Base-by-base conservation (phyloP, 2,113 vertebrate genomes). In the Carassius auratus region DNA sequence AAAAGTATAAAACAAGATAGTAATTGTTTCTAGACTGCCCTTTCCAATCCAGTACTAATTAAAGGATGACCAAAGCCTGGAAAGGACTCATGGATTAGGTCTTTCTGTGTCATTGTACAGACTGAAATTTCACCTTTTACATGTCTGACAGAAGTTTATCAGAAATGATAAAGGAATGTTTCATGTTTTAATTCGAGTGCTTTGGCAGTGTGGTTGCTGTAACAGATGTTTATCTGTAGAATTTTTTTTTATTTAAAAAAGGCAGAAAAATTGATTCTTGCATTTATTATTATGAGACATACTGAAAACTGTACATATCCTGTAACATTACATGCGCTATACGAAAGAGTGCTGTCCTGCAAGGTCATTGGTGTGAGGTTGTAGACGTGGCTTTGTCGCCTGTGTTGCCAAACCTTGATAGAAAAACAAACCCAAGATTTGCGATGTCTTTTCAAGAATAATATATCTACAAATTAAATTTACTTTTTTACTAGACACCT, bases 181-280 rank as follows among this genome's bases (percentile, higher is more conserved):
- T 83, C 85, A 80, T 83, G 45, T 69, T 86, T 78, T 76, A 80
- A 69, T 76, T 59, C 57, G 66, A 38, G 78, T 89, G 83, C 90
- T 90, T 88, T 90, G 69, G 85, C 85, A 89, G 73, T 71, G 83
- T 17, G 77, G 73, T 86, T 89, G 90, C 89, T 92, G 87, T 79
- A 87, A 86, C 33, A 23, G 85, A 89, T 30, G 6, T 59, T 80
- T 76, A 81, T 68, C 45, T 42, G 77, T 85, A 83, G 36, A 76
- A n/a, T n/a, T n/a, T n/a, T n/a, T n/a, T n/a, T n/a, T n/a, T n/a
- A n/a, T n/a, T n/a, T n/a, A n/a, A n/a, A n/a, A 75, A 90, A 82
- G 15, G 26, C 4, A 36, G 55, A 66, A 78, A 69, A 85, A 69
- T 4, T 10, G 5, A 76, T 62, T 48, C 71, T 55, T 76, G 52